These are phyloP conservation scores for Andrena marginata DNA, from an alignment of 2,888 invertebrate genomes.

Conservation along the genomic window DNA sequence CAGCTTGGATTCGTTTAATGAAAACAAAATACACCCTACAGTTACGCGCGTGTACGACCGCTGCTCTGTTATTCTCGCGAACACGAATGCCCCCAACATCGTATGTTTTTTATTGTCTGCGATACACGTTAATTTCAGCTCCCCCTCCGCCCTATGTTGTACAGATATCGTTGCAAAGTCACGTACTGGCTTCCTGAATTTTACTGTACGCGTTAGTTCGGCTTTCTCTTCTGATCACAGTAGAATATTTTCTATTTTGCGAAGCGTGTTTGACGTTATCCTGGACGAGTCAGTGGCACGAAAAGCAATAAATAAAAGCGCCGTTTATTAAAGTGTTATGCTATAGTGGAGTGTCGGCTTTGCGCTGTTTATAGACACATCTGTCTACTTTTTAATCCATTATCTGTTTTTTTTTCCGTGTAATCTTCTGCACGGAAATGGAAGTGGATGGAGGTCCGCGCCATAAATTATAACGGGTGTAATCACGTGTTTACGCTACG, in stretches of 20 bases:
- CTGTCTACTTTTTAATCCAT: neutral
- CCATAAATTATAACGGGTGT: constrained; percentile 63
- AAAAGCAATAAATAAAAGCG: neutral
- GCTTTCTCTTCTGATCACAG: neutral
- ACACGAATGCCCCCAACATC: neutral
- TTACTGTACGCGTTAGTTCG: neutral
- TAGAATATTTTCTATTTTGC: constrained; percentile 16
- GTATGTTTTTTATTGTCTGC: too few species aligned
- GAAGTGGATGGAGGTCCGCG: neutral
- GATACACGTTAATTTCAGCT: neutral
- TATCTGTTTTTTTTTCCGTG: neutral
- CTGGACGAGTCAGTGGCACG: neutral
- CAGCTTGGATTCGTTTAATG: constrained; percentile 63
- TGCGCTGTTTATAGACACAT: neutral
- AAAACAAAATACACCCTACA: constrained; percentile 45
- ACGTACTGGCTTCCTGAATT: neutral
- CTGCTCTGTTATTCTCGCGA: constrained; percentile 22
- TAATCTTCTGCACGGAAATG: neutral
- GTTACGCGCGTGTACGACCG: constrained; percentile 2
- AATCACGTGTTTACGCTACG: constrained; percentile 55
- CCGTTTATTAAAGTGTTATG: neutral
- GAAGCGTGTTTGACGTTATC: neutral
- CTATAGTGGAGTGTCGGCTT: neutral
- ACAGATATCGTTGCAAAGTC: constrained; percentile 15
- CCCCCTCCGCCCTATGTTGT: neutral